Percentiles rank a stretch among this genome's conserved stretches.
These are phyloP conservation scores for Glossosoma conforme DNA, from an alignment of 1,140 invertebrate species.

Conservation along the genomic window DNA sequence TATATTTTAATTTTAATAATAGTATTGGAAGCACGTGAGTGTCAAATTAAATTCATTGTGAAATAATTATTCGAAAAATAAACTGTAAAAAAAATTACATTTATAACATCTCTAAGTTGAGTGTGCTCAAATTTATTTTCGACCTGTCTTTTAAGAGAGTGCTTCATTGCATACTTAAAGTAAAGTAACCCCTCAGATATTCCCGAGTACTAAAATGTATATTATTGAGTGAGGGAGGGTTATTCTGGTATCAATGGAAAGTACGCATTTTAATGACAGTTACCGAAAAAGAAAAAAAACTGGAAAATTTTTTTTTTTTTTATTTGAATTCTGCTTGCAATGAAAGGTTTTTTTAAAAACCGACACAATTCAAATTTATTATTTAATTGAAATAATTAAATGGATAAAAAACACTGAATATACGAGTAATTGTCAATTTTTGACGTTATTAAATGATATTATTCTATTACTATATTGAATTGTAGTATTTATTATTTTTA, in stretches of 20 bases:
- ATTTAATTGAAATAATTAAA: no score
- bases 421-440: no score
- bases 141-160: conserved; percentile 18
- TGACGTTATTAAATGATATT: no score
- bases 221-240: background rate
- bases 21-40: no score
- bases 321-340: conserved; percentile 8
- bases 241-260: background rate
- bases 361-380: no score
- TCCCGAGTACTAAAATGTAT: background rate
- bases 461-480: no score
- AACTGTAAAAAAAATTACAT: conserved; percentile 8
- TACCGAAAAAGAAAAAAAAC: conserved; percentile 7
- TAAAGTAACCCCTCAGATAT: conserved; percentile 14
- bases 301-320: conserved; percentile 11
- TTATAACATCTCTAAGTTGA: conserved; percentile 13
- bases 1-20: no score
- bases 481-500: no score
- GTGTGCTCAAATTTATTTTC: conserved; percentile 28
- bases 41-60: no score
- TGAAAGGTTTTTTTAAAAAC: no score
- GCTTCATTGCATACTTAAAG: conserved; percentile 22
- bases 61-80: no score
- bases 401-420: no score
- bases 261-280: conserved; percentile 11